A percentile compares a stretch with the other conserved stretches of the same genome.
phyloP scores from a whole-genome alignment of 2,113 vertebrate genomes.

The Haemorhous mexicanus region DNA sequence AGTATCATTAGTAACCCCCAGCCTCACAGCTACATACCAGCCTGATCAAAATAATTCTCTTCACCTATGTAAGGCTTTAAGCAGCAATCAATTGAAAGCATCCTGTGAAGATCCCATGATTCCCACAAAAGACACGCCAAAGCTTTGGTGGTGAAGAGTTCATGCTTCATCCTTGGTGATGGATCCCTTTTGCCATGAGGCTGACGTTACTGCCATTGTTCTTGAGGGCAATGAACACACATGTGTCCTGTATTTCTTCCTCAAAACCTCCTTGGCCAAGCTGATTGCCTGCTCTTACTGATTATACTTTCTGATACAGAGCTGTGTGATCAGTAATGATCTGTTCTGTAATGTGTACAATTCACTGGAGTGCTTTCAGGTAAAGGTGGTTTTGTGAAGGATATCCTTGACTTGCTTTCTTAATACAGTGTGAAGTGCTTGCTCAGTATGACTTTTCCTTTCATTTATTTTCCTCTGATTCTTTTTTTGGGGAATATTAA shows the following conservation, averaged over 20 bases:
- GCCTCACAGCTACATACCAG: background rate
- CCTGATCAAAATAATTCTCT: background rate
- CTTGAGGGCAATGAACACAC: accelerated
- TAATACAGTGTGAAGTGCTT: background rate
- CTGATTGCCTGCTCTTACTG: background rate
- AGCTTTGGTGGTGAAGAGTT: background rate
- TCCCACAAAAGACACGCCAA: background rate
- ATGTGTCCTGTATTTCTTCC: background rate
- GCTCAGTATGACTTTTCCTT: background rate
- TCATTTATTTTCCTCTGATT: background rate
- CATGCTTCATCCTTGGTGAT: background rate
- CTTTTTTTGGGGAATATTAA: background rate
- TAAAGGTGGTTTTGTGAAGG: background rate
- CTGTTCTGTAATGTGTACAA: background rate
- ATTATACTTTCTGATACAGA: background rate
- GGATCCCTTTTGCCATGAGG: background rate
- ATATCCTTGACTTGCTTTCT: background rate
- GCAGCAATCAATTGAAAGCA: background rate
- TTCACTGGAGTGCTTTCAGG: background rate
- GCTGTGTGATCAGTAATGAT: background rate
- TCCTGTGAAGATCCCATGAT: background rate
- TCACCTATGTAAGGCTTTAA: background rate
- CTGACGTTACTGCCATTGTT: background rate
- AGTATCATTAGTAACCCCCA: background rate
- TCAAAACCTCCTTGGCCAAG: background rate